Evolutionary conservation across 2,797 vertebrate species (phyloP).

Genomic region (Alfaro cultratus): DNA sequence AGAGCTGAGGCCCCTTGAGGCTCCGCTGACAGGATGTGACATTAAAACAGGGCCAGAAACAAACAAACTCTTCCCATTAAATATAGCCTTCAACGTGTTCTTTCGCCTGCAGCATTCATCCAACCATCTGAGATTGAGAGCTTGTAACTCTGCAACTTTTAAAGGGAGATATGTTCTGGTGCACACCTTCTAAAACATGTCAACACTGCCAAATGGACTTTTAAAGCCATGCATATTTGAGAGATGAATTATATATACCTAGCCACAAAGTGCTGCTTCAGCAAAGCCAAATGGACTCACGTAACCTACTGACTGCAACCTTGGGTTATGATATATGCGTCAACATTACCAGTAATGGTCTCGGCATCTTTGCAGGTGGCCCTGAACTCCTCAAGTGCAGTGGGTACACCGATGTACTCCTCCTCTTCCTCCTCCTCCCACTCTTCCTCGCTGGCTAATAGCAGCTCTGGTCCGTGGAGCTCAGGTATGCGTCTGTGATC

Average conservation of each 20-base stretch:
- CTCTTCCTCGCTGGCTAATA: constrained; percentile 75
- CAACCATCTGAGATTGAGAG: not conserved
- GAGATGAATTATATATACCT: constrained; percentile 25
- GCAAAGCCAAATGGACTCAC: constrained; percentile 27
- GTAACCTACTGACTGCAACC: constrained; percentile 12
- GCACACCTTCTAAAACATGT: not conserved
- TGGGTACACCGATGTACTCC: constrained; percentile 87
- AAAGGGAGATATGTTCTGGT: constrained; percentile 1
- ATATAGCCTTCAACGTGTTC: not conserved
- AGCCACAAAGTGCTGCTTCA: constrained; percentile 17
- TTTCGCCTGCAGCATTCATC: not conserved
- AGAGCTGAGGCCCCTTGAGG: constrained; percentile 50
- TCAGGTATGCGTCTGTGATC: constrained; percentile 53
- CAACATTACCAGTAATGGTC: constrained; percentile 93
- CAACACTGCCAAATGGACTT: constrained; percentile 1
- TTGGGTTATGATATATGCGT: constrained; percentile 17
- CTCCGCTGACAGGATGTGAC: constrained; percentile 71
- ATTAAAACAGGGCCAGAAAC: constrained; percentile 57
- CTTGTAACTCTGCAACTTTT: not conserved
- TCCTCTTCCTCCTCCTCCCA: constrained; percentile 55
- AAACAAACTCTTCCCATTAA: constrained; percentile 61
- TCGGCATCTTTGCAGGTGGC: constrained; percentile 90
- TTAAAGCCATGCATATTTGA: constrained; percentile 5
- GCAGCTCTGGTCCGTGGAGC: constrained; percentile 70
- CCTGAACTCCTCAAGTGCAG: constrained; percentile 75